Base-by-base conservation (phyloP, 2,888 invertebrate species). In the Drosophila crucigera region DNA sequence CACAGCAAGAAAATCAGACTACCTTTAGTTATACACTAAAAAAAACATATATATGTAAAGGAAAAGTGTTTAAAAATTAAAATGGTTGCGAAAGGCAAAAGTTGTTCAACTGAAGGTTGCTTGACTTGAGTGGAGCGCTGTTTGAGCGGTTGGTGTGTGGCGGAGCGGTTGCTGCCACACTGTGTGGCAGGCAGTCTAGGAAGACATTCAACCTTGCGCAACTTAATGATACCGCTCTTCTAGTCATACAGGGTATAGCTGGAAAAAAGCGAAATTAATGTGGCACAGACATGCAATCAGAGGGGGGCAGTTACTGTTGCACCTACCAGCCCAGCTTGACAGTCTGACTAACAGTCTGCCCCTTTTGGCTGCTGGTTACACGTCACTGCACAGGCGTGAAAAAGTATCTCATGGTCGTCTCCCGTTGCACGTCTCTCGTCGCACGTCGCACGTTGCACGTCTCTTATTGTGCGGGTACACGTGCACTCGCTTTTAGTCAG, bases 371-470 rank as follows among this genome's bases (percentile, higher is more conserved):
- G 30, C 30, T 66, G 53, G 52, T 52, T 66, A 60, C 74, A 66
- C 78, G 63, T 61, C 82, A 71, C 56, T 82, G 80, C 78, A 74
- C 78, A 74, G 82, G 82, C 82, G 78, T 82, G 82, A 71, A 82
- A 72, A 78, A 70, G 78, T 65, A 77, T 61, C 68, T 80, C 65
- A 68, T 67, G n/a, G 47, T 25, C 53, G 22, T 16, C 22, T 31
- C n/a, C 9, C 53, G n/a, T 19, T 10, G 31, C n/a, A 9, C 53
- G 33, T 47, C 47, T 47, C 47, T 47, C 22, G 31, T 22, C n/a
- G 14, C 54, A 4, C 33, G 14, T 25, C 10, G 2, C 37, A 3
- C 54, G n/a, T 19, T 19, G 31, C n/a, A 9, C 53, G 33, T 47
- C 47, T 47, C 47, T 25, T 47, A 25, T 25, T 47, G 47, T 47